Evolutionary conservation across 2,113 vertebrate genomes (phyloP).

Genomic region (Oreochromis tanganicae): DNA sequence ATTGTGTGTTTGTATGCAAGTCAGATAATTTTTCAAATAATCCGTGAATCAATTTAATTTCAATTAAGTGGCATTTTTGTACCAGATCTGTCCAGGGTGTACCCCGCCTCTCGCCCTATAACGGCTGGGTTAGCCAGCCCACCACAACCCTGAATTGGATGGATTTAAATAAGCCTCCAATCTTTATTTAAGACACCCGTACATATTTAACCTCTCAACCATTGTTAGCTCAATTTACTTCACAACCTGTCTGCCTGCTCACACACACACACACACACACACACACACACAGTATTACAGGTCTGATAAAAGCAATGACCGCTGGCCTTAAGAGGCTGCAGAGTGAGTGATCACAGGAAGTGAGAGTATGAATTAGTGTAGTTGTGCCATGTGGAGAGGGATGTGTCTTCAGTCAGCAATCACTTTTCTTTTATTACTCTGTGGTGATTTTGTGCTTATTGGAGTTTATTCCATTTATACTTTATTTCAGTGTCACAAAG

Average conservation of each 20-base stretch:
- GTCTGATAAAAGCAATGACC: conserved; percentile 18
- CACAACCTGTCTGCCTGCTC: background rate
- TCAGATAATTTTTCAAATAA: background rate
- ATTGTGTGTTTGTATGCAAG: background rate
- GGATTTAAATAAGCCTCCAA: background rate
- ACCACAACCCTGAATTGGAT: background rate
- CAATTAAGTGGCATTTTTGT: background rate
- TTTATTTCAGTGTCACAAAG: background rate
- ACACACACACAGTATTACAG: background rate
- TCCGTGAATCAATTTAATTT: background rate
- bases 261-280: background rate
- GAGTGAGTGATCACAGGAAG: conserved; percentile 26
- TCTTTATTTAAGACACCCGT: background rate
- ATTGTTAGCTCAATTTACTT: background rate
- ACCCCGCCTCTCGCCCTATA: background rate
- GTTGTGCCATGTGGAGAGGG: background rate
- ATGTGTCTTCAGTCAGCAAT: background rate
- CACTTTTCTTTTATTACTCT: background rate
- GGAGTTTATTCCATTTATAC: background rate
- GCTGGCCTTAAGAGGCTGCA: conserved; percentile 22
- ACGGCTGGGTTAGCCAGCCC: background rate
- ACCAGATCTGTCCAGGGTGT: background rate
- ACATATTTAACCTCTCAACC: background rate
- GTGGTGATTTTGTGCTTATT: background rate
- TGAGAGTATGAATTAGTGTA: conserved; percentile 4